Evolutionary conservation across 2,113 vertebrate genomes (phyloP), one percentile per base, ranked within the genome.

Genomic region (Aldabrachelys gigantea): DNA sequence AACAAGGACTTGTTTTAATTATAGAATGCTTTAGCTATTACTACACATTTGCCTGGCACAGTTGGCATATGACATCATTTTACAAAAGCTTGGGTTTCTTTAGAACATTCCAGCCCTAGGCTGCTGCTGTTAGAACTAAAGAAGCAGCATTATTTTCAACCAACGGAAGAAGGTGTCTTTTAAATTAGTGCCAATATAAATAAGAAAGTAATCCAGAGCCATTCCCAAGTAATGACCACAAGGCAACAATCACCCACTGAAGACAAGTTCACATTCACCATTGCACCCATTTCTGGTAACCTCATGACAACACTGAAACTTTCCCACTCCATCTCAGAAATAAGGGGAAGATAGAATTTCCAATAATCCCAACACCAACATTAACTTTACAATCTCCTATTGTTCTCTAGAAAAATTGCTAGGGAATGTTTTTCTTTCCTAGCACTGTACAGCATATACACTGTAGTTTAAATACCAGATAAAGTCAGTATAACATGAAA

Each of bases 1-100:
- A 97, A 97, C 87, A 97, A 97, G 93, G 94, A 94, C 92, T 97
- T 98, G 94, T 95, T 97, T 98, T 98, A 95, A 98, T 98, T 97
- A 96, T 87, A 96, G 97, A 97, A 96, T 97, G 86, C 85, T 96
- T 97, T 95, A 97, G 97, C 44, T 82, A 95, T 98, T 95, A 92
- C 80, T 97, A 90, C 97, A 93, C 84, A 92, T 96, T 98, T 93
- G 92, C 86, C 95, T 97, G 96, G 93, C 93, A 96, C 81, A 87
- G 91, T 95, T 94, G 91, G 85, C 87, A 93, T 89, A 92, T 88
- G 93, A 97, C 95, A 94, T 94, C 94, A 96, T 96, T 97, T 95
- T 83, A 88, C 78, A 97, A 97, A 97, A 97, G 85, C 85, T 97
- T 92, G 47, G 69, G 62, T 91, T 95, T 84, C 93, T 95, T 96